A percentile compares a stretch with the other conserved stretches of the same genome.
These are phyloP conservation scores for Plodia interpunctella DNA, from an alignment of 1,140 invertebrate species.

Conservation along the genomic window DNA sequence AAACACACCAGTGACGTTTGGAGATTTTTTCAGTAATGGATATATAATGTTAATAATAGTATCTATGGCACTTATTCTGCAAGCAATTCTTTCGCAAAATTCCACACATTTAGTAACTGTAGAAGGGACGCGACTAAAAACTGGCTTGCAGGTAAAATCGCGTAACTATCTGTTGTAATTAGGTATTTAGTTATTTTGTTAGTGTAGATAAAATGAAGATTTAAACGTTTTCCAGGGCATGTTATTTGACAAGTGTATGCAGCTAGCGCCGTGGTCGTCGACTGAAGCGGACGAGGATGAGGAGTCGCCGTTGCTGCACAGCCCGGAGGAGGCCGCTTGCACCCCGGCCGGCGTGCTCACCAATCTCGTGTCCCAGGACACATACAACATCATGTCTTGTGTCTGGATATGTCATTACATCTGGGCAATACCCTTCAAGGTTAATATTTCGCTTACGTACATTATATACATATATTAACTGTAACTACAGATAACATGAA, in stretches of 20 bases:
- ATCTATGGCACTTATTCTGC: conserved; percentile 84
- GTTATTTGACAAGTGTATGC: conserved; percentile 79
- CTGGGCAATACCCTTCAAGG: conserved; percentile 92
- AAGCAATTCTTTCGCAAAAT: conserved; percentile 90
- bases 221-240: conserved; percentile 78
- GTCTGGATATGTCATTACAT: conserved; percentile 91
- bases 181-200: conserved; percentile 1
- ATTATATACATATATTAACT: no score
- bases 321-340: conserved; percentile 31
- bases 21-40: conserved; percentile 85
- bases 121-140: conserved; percentile 88
- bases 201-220: background rate
- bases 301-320: conserved; percentile 39
- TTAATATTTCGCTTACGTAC: conserved; percentile 43
- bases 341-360: conserved; percentile 82
- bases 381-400: conserved; percentile 89
- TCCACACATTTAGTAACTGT: conserved; percentile 89
- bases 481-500: no score
- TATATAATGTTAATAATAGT: conserved; percentile 86
- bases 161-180: conserved; percentile 13
- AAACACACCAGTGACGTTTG: conserved; percentile 41
- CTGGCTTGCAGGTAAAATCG: conserved; percentile 83
- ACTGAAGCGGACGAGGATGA: conserved; percentile 67
- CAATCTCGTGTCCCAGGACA: conserved; percentile 91
- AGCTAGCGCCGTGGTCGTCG: conserved; percentile 62